Percentiles rank a stretch among this genome's conserved stretches.
Evolutionary conservation across 2,113 vertebrate species (phyloP).

Genomic region (Rhinopomastus cyanomelas): DNA sequence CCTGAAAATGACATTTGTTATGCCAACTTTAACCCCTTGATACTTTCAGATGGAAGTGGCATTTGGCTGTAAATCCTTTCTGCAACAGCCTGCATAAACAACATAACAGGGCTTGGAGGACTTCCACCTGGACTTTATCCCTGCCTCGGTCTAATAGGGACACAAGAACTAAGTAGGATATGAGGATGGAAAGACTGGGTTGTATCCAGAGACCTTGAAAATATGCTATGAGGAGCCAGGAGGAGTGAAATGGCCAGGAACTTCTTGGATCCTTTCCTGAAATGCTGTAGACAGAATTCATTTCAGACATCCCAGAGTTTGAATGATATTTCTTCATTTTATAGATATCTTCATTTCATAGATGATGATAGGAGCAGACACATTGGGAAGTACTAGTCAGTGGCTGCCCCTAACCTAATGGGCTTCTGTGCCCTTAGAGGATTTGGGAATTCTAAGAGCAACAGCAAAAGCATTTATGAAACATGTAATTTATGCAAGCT

Average conservation of each 20-base stretch:
- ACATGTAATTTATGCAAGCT: not conserved
- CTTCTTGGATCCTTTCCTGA: not conserved
- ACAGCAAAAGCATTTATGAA: not conserved
- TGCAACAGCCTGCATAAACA: conserved; percentile 5
- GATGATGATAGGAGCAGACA: not conserved
- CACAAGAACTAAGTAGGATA: not conserved
- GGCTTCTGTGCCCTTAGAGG: not conserved
- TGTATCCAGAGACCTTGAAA: conserved; percentile 27
- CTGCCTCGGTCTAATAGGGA: not conserved
- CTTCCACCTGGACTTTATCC: conserved; percentile 36
- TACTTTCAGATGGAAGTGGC: conserved; percentile 14
- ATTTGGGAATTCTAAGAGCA: not conserved
- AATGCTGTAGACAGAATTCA: not conserved
- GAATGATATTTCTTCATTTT: not conserved
- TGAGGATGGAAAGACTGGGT: not conserved
- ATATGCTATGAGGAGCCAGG: not conserved
- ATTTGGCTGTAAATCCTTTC: conserved; percentile 32
- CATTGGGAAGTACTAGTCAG: not conserved
- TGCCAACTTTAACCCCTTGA: conserved; percentile 50
- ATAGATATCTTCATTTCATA: not conserved
- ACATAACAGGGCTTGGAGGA: not conserved
- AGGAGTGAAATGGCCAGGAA: not conserved
- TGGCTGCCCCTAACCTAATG: not conserved
- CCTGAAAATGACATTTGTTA: conserved; percentile 41
- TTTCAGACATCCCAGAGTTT: not conserved